Conservation (phyloP, 37 sponge, comb jelly and placozoan species). For the Diacarnus erythraeanus region DNA sequence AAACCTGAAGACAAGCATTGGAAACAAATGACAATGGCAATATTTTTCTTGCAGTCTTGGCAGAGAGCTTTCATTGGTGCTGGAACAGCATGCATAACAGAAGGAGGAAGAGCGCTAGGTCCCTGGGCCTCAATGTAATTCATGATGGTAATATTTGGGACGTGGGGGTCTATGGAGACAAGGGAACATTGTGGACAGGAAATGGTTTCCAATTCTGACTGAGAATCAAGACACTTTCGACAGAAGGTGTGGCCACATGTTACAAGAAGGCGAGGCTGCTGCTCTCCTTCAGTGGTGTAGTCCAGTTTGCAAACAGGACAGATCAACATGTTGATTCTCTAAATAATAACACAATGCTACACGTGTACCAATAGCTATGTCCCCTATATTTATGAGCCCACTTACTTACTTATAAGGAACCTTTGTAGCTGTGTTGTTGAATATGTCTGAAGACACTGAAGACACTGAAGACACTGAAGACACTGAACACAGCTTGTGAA, state of each 20-base stretch:
- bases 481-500: too few species aligned
- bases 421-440: too few species aligned
- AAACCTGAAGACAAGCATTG: conserved; percentile 58
- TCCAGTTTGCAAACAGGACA: conserved; percentile 45
- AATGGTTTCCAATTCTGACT: neutral
- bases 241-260: conserved; percentile 75
- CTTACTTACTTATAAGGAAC: too few species aligned
- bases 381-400: too few species aligned
- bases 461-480: too few species aligned
- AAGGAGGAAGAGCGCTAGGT: neutral
- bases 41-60: conserved; percentile 40
- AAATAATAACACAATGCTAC: neutral
- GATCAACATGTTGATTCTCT: conserved; percentile 21
- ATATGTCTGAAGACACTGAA: too few species aligned
- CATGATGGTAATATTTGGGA: conserved; percentile 67
- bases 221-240: conserved; percentile 30
- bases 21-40: conserved; percentile 51
- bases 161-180: conserved; percentile 33
- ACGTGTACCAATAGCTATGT: too few species aligned
- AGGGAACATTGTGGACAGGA: conserved; percentile 58
- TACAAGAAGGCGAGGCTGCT: conserved; percentile 49
- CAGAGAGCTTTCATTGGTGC: conserved; percentile 41
- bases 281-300: conserved; percentile 49
- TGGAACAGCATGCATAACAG: conserved; percentile 24
- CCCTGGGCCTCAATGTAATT: conserved; percentile 45